Evolutionary conservation across 2,888 invertebrate genomes (phyloP).

Genomic region (Drosophila meridionalis): DNA sequence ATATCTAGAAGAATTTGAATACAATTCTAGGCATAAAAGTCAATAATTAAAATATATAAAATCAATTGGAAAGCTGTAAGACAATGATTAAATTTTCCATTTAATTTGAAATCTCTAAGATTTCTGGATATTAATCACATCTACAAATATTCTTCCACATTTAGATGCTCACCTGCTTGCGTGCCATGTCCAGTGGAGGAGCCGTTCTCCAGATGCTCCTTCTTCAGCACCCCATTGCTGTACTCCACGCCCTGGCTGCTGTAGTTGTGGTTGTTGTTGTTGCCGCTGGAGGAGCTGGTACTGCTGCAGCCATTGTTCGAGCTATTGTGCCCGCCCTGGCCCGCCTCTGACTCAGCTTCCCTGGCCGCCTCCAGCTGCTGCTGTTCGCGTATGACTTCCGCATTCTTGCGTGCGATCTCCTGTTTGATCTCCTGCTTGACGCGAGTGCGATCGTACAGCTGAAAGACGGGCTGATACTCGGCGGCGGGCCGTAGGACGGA

Average conservation of each 20-base stretch:
- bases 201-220: conserved; percentile 79
- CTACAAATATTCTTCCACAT: background rate
- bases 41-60: no score
- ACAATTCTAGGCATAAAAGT: no score
- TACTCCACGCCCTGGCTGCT: conserved; percentile 56
- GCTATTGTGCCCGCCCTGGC: conserved; percentile 17
- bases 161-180: conserved; percentile 58
- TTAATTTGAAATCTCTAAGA: no score
- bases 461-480: conserved; percentile 62
- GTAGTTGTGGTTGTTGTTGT: conserved; percentile 41
- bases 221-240: conserved; percentile 76
- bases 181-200: conserved; percentile 32
- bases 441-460: conserved; percentile 80
- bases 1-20: no score
- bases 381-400: conserved; percentile 79
- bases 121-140: no score
- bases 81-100: background rate
- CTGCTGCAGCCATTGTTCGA: conserved; percentile 20
- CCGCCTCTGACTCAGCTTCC: conserved; percentile 68
- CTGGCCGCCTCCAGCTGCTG: conserved; percentile 75
- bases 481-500: conserved; percentile 88
- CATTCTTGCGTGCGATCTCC: conserved; percentile 82
- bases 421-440: conserved; percentile 83
- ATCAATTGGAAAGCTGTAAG: background rate
- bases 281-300: conserved; percentile 20